A percentile compares a stretch with the other conserved stretches of the same genome.
These are phyloP conservation scores for Mesocentrotus franciscanus DNA, from an alignment of 53 echinoderm and acorn worm species.

Conservation along the genomic window DNA sequence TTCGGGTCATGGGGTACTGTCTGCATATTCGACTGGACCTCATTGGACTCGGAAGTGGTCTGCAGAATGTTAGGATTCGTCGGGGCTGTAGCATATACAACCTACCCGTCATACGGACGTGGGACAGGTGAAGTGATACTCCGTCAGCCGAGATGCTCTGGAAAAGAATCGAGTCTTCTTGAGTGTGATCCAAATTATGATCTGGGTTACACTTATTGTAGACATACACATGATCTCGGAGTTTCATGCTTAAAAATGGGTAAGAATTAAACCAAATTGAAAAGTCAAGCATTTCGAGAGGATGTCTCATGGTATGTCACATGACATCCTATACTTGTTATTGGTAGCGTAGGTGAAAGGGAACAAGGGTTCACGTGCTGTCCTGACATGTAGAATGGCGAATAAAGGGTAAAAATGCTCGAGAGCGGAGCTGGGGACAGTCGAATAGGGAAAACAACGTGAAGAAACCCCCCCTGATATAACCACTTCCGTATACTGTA, in stretches of 20 bases:
- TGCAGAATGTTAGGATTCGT: background rate
- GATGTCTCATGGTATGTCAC: too few species aligned
- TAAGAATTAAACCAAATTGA: background rate
- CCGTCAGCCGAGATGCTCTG: background rate
- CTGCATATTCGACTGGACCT: background rate
- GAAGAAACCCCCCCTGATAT: too few species aligned
- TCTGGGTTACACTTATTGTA: background rate
- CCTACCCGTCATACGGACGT: background rate
- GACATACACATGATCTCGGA: background rate
- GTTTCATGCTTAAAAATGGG: background rate
- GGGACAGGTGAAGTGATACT: background rate
- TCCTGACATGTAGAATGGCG: too few species aligned
- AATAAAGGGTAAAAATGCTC: too few species aligned
- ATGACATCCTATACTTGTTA: too few species aligned
- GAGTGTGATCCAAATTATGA: background rate
- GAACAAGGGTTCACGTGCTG: too few species aligned
- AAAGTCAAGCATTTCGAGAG: background rate
- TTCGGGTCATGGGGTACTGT: slow-evolving; percentile 8
- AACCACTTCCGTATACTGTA: too few species aligned
- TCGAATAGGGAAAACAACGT: too few species aligned
- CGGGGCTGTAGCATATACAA: background rate
- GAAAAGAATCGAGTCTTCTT: background rate
- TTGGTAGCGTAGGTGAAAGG: too few species aligned
- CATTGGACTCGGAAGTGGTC: background rate
- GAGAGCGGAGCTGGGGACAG: too few species aligned